Evolutionary conservation across 2,888 invertebrate genomes (phyloP), one percentile per base, ranked within the genome.

Genomic region (Aleiodes leptofemur): DNA sequence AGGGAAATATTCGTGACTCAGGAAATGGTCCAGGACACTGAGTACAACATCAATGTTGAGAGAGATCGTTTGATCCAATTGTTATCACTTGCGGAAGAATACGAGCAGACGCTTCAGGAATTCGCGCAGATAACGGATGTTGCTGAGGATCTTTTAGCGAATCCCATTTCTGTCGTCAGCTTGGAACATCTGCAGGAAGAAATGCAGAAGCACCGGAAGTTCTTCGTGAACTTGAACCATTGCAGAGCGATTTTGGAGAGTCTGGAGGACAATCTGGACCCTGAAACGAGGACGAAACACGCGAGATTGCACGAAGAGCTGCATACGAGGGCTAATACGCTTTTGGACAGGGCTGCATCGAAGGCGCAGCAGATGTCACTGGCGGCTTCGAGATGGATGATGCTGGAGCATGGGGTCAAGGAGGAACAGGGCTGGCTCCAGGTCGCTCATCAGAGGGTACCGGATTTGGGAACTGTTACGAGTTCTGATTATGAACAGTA

Each of bases 221-320:
- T 97, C 91, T 97, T 97, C 85, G 95, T 96, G 0, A 96, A 96
- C 82, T 89, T 97, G 8, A 96, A 96, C 83, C 96, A 96, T 81
- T 97, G 97, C 84, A 92, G 96, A 82, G 95, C 95, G 11, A 96
- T 97, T 83, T 90, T 97, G 53, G 96, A 97, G 88, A 96, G 96
- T 0, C 90, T 97, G 31, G 96, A 96, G 89, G 94, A 94, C 79
- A 96, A 96, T 86, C 91, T 97, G 53, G 96, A 97, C 83, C 92
- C 91, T 51, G 96, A 96, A 88, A 96, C 96, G 0, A 92, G 95
- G 81, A 92, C 93, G 14, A 92, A 93, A 82, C 94, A 95, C 87
- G 92, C 94, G 0, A 91, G 92, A 13, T 88, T 96, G 23, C 96
- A 97, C 86, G 93, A 94, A 83, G 93, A 94, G 61, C 90, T 97